A percentile compares a stretch with the other conserved stretches of the same genome.
Conservation (phyloP, 2,113 vertebrate genomes). For the Pluvianellus socialis region DNA sequence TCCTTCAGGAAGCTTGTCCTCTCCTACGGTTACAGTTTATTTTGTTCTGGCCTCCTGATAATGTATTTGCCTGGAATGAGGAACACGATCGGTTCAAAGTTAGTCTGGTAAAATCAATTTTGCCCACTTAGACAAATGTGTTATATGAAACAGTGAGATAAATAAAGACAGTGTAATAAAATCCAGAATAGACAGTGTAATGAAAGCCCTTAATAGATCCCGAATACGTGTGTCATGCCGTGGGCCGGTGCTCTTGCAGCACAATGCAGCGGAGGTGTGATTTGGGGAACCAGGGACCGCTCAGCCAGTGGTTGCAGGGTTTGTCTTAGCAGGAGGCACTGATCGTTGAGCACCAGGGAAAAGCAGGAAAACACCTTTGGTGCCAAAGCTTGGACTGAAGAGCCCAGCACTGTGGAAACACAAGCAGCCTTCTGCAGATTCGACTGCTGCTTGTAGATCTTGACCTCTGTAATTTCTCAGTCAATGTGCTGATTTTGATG, state of each 20-base stretch:
- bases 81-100: not conserved
- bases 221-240: rapidly evolving
- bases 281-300: not conserved
- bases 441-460: not conserved
- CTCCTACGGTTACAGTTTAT: not conserved
- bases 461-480: not conserved
- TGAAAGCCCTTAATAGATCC: not conserved
- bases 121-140: not conserved
- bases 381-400: rapidly evolving
- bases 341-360: not conserved
- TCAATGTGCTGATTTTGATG: not conserved
- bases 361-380: not conserved
- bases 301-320: not conserved
- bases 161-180: not conserved
- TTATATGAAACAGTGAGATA: not conserved
- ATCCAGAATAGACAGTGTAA: not conserved
- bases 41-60: not conserved
- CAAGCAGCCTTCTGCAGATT: not conserved
- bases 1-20: not conserved
- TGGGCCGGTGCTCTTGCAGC: rapidly evolving
- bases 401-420: not conserved
- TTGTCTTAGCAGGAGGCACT: not conserved
- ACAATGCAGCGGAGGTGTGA: not conserved
- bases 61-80: not conserved
- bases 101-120: not conserved